Evolutionary conservation across 2,797 vertebrate species (phyloP).

Genomic region (Phoeniculus purpureus): DNA sequence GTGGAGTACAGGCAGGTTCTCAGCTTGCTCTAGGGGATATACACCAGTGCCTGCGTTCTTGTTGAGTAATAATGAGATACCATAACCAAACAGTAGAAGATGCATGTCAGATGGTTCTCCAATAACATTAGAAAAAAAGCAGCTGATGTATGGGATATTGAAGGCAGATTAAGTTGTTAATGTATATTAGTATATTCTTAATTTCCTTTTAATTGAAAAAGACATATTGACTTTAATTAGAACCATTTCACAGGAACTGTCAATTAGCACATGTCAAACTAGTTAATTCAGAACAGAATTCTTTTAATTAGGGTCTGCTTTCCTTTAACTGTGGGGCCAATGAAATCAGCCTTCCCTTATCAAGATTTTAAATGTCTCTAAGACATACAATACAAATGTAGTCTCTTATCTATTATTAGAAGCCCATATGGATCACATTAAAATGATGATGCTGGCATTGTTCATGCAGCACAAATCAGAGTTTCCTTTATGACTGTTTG

Average conservation of each 20-base stretch:
- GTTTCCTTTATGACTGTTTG: slow-evolving; percentile 74
- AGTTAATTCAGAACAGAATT: slow-evolving; percentile 87
- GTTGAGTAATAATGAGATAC: slow-evolving; percentile 77
- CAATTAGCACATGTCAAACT: slow-evolving; percentile 88
- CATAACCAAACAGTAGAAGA: slow-evolving; percentile 77
- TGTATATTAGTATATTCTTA: slow-evolving; percentile 86
- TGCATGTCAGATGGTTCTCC: slow-evolving; percentile 77
- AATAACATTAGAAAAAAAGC: slow-evolving; percentile 69
- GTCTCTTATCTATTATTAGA: slow-evolving; percentile 84
- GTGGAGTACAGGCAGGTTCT: slow-evolving; percentile 41
- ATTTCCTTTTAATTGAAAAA: slow-evolving; percentile 88
- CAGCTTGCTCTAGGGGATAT: slow-evolving; percentile 53
- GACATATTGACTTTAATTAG: slow-evolving; percentile 89
- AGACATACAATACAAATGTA: slow-evolving; percentile 83
- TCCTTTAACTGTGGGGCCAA: slow-evolving; percentile 81
- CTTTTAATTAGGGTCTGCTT: slow-evolving; percentile 86
- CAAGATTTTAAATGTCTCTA: slow-evolving; percentile 83
- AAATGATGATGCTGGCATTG: slow-evolving; percentile 87
- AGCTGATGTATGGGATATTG: slow-evolving; percentile 83
- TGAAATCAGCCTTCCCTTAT: slow-evolving; percentile 80
- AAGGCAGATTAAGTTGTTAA: slow-evolving; percentile 84
- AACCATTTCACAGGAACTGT: slow-evolving; percentile 86
- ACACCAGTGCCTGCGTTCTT: slow-evolving; percentile 43
- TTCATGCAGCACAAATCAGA: slow-evolving; percentile 78
- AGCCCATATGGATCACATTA: slow-evolving; percentile 92